Percentiles rank a stretch among this genome's conserved stretches.
phyloP scores from a whole-genome alignment of 2,888 invertebrate genomes.

The Pemphredon lugubris region DNA sequence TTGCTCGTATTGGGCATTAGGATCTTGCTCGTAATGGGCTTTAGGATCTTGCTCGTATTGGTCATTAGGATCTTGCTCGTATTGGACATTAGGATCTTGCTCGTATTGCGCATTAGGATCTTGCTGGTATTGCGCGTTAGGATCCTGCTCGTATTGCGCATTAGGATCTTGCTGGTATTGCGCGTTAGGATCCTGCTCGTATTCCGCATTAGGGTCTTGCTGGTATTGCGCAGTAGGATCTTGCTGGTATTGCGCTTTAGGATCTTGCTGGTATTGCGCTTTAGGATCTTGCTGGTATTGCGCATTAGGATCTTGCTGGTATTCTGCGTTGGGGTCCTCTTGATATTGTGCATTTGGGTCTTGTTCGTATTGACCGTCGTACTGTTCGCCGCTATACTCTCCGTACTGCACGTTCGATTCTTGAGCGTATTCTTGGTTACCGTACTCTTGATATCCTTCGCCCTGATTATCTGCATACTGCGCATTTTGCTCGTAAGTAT shows the following conservation, averaged over 20 bases:
- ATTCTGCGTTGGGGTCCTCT: slow-evolving; percentile 27
- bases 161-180: slow-evolving; percentile 26
- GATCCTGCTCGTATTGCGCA: slow-evolving; percentile 30
- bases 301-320: slow-evolving; percentile 39
- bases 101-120: slow-evolving; percentile 26
- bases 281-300: slow-evolving; percentile 47
- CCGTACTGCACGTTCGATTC: slow-evolving; percentile 9
- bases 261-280: slow-evolving; percentile 53
- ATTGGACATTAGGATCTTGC: slow-evolving; percentile 46
- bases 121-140: slow-evolving; percentile 36
- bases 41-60: slow-evolving; percentile 58
- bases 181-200: slow-evolving; percentile 19
- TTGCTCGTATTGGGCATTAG: slow-evolving; percentile 44
- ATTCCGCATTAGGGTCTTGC: slow-evolving; percentile 37
- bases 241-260: no score
- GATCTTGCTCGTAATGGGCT: slow-evolving; percentile 33
- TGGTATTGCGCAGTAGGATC: no score
- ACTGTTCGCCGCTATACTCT: slow-evolving; percentile 9
- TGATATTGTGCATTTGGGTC: slow-evolving; percentile 14
- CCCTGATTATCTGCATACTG: slow-evolving; percentile 2
- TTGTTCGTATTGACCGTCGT: slow-evolving; percentile 17
- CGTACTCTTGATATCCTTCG: neutral
- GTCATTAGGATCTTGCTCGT: slow-evolving; percentile 41
- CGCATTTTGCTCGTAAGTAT: slow-evolving; percentile 34
- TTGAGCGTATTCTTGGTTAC: slow-evolving; percentile 25